Percentiles rank a stretch among this genome's conserved stretches.
phyloP scores from a whole-genome alignment of 2,113 vertebrate species.

The Podarcis raffonei region DNA sequence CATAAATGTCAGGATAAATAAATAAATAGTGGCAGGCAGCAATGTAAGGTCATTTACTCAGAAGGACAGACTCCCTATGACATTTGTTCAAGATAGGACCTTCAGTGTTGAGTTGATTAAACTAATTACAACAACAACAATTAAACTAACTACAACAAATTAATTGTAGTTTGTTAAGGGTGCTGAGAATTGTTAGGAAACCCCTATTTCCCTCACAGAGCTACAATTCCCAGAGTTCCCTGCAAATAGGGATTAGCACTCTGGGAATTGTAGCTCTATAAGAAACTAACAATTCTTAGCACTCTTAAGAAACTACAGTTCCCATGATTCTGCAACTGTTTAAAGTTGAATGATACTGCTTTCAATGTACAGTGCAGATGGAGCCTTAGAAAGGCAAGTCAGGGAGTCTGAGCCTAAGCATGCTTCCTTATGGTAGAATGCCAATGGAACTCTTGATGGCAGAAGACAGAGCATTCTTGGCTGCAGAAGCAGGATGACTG shows the following conservation, averaged over 20 bases:
- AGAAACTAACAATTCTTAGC: not conserved
- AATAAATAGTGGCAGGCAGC: not conserved
- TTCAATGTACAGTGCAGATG: no score
- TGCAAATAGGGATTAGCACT: no score
- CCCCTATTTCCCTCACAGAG: no score
- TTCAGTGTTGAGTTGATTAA: not conserved
- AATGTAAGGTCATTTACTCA: not conserved
- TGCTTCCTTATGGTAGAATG: not conserved
- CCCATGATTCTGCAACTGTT: no score
- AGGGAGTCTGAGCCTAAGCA: not conserved
- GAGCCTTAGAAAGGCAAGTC: not conserved
- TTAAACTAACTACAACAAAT: no score
- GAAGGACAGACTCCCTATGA: not conserved
- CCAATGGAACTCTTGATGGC: not conserved
- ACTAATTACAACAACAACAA: not conserved
- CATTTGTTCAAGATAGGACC: not conserved
- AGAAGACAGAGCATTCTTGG: not conserved
- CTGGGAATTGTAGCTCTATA: not conserved
- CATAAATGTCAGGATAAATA: not conserved
- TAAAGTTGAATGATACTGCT: no score
- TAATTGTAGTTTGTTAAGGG: no score
- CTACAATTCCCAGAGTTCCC: no score
- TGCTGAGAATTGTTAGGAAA: no score
- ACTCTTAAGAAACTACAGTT: no score
- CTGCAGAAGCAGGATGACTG: not conserved